Conservation (phyloP, 2,113 vertebrate species). For the Proteles cristata region DNA sequence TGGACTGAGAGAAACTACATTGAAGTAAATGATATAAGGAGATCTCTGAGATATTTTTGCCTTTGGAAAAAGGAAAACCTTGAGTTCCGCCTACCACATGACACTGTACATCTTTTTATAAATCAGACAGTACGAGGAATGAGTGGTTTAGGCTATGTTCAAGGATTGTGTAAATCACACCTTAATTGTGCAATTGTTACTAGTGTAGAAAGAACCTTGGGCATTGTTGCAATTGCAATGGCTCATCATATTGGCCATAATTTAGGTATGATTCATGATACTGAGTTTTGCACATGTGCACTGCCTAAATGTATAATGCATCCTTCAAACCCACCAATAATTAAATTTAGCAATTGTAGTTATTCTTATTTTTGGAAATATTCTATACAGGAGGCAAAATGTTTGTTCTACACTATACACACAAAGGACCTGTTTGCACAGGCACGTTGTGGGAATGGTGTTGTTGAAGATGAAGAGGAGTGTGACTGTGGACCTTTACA, state of each 20-base stretch:
- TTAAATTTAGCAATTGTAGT: constrained; percentile 66
- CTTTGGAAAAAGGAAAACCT: neutral
- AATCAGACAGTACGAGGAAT: constrained; percentile 39
- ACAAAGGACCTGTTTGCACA: constrained; percentile 6
- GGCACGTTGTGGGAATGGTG: neutral
- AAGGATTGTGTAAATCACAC: neutral
- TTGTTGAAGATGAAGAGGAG: constrained; percentile 39
- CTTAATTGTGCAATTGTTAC: constrained; percentile 61
- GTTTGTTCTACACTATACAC: constrained; percentile 58
- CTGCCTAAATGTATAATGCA: neutral
- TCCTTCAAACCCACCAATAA: fast-evolving
- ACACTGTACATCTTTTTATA: constrained; percentile 34
- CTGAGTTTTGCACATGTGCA: neutral
- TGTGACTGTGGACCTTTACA: constrained; percentile 38
- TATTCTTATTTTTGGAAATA: constrained; percentile 43
- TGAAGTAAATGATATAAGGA: fast-evolving
- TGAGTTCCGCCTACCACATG: neutral
- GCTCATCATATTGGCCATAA: constrained; percentile 56
- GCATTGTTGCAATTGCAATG: constrained; percentile 3
- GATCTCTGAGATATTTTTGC: fast-evolving
- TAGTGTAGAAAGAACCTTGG: constrained; percentile 27
- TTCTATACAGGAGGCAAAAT: fast-evolving
- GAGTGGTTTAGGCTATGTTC: constrained; percentile 37
- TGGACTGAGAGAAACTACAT: neutral
- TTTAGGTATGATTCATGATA: constrained; percentile 8